Conservation (phyloP, 2,797 vertebrate genomes). For the Momotus momota region DNA sequence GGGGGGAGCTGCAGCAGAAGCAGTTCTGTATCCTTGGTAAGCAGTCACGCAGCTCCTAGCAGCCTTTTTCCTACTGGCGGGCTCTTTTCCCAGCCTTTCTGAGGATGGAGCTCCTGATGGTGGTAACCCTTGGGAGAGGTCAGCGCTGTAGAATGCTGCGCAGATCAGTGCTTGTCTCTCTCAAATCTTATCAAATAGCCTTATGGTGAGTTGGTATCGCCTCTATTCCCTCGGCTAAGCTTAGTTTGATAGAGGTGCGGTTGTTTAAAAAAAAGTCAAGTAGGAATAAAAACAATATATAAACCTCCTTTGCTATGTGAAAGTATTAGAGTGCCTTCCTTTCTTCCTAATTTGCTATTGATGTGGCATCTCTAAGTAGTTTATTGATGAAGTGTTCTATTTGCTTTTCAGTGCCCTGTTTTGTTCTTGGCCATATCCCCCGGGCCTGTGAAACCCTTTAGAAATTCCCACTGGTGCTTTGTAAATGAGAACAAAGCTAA, state of each 20-base stretch:
- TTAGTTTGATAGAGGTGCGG: not conserved
- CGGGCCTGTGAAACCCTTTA: slow-evolving; percentile 64
- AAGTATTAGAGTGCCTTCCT: slow-evolving; percentile 42
- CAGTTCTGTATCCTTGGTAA: not conserved
- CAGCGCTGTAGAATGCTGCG: not conserved
- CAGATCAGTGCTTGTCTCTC: not conserved
- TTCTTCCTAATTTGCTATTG: slow-evolving; percentile 67
- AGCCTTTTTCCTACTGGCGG: not conserved
- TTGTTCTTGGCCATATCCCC: slow-evolving; percentile 71
- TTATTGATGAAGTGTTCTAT: slow-evolving; percentile 68
- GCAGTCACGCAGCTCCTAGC: not conserved
- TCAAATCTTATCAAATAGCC: not conserved
- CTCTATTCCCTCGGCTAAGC: not conserved
- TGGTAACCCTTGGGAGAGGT: not conserved
- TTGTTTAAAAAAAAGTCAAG: slow-evolving; percentile 56
- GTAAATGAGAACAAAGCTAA: slow-evolving; percentile 74
- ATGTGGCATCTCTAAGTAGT: slow-evolving; percentile 66
- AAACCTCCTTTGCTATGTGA: slow-evolving; percentile 23
- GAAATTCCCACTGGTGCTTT: slow-evolving; percentile 66
- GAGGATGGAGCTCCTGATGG: not conserved
- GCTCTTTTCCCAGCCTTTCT: not conserved
- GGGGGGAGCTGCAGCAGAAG: not conserved
- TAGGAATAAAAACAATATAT: slow-evolving; percentile 49
- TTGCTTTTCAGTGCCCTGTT: slow-evolving; percentile 66
- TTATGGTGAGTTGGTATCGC: not conserved